Percentiles rank a stretch among this genome's conserved stretches.
These are phyloP conservation scores for Coregonus ussuriensis DNA, from an alignment of 2,797 vertebrate species.

Conservation along the genomic window DNA sequence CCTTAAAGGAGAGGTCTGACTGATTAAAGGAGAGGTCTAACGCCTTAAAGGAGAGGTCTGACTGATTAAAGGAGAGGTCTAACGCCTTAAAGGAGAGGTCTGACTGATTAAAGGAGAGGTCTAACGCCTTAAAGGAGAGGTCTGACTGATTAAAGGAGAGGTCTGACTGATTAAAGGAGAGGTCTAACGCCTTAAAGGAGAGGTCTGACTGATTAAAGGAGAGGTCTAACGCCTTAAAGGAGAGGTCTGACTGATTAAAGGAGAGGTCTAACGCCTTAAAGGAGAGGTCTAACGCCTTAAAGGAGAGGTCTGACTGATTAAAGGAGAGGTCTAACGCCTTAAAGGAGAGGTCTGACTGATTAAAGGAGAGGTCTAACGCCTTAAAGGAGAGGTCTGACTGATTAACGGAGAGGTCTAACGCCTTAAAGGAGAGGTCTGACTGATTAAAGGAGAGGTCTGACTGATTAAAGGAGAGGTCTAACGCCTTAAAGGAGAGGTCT, in stretches of 20 bases:
- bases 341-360: background rate
- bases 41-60: constrained; percentile 29
- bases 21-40: background rate
- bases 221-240: background rate
- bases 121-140: background rate
- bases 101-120: constrained; percentile 17
- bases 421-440: background rate
- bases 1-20: no score
- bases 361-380: background rate
- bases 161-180: constrained; percentile 7
- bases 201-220: background rate
- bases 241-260: constrained; percentile 23
- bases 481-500: no score
- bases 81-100: background rate
- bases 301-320: background rate
- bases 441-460: constrained; percentile 30
- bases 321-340: constrained; percentile 20
- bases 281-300: background rate
- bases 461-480: no score
- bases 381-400: constrained; percentile 20
- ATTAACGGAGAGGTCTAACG: background rate
- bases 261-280: no score
- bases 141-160: background rate
- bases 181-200: constrained; percentile 12
- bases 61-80: no score